Evolutionary conservation across 1,140 invertebrate species (phyloP).

Genomic region (Ips nitidus): DNA sequence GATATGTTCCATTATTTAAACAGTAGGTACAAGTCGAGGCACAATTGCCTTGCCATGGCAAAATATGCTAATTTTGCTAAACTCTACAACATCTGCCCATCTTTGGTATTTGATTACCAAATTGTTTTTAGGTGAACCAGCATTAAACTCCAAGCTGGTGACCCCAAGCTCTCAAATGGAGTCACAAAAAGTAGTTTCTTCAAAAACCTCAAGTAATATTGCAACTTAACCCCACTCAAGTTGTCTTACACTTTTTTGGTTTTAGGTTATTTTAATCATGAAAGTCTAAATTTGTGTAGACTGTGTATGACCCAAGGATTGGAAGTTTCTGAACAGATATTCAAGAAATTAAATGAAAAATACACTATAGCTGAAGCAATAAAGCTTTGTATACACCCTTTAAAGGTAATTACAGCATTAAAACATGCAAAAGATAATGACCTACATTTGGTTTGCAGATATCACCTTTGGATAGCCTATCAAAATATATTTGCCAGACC

Average conservation of each 20-base stretch:
- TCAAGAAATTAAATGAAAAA: conserved; percentile 27
- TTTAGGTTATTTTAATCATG: too few species aligned
- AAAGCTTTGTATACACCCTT: conserved; percentile 31
- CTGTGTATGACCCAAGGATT: conserved; percentile 26
- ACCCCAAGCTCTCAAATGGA: neutral
- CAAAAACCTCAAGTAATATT: neutral
- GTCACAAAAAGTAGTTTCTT: too few species aligned
- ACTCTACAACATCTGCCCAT: too few species aligned
- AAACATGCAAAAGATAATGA: too few species aligned
- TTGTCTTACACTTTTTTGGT: too few species aligned
- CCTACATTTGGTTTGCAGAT: conserved; percentile 26
- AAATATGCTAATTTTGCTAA: too few species aligned
- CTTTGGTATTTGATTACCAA: too few species aligned
- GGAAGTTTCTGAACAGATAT: conserved; percentile 27
- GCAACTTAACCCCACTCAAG: neutral
- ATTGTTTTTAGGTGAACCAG: neutral
- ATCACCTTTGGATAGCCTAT: conserved; percentile 38
- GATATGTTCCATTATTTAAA: neutral
- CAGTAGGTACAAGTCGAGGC: too few species aligned
- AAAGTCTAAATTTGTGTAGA: conserved; percentile 1
- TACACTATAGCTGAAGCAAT: conserved; percentile 34
- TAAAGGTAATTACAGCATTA: conserved; percentile 30
- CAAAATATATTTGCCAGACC: conserved; percentile 41
- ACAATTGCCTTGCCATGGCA: too few species aligned
- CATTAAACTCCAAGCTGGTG: neutral